Conservation (phyloP, 1,140 invertebrate genomes). For the Helicoverpa zea region DNA sequence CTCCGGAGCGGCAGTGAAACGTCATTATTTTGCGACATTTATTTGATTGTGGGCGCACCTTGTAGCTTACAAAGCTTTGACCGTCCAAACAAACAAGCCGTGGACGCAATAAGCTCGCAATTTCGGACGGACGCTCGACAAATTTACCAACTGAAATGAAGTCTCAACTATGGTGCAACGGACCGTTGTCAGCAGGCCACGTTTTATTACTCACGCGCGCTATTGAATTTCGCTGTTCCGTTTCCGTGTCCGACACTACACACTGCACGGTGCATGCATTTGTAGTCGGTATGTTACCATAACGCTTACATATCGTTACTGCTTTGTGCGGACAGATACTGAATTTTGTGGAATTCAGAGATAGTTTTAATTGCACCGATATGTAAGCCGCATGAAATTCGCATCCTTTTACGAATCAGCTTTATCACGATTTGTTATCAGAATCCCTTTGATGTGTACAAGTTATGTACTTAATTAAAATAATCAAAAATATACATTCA, state of each 20-base stretch:
- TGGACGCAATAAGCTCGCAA: slow-evolving; percentile 81
- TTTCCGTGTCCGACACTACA: slow-evolving; percentile 63
- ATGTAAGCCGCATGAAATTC: too few species aligned
- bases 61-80: slow-evolving; percentile 78
- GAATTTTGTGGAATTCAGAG: background rate
- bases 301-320: background rate
- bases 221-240: slow-evolving; percentile 77
- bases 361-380: slow-evolving; percentile 3
- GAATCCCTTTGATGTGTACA: too few species aligned
- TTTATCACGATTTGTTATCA: too few species aligned
- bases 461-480: too few species aligned
- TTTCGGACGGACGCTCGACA: slow-evolving; percentile 80
- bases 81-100: slow-evolving; percentile 73
- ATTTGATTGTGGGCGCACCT: slow-evolving; percentile 71
- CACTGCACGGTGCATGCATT: slow-evolving; percentile 36
- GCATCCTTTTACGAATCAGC: too few species aligned
- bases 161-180: slow-evolving; percentile 69
- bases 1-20: slow-evolving; percentile 43
- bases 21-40: slow-evolving; percentile 64
- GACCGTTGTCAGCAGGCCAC: slow-evolving; percentile 77
- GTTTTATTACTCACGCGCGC: slow-evolving; percentile 79
- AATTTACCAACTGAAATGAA: slow-evolving; percentile 84
- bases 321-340: background rate
- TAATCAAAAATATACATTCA: too few species aligned
- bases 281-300: slow-evolving; percentile 14